Evolutionary conservation across 2,113 vertebrate genomes (phyloP).

Genomic region (Trematomus loennbergii): DNA sequence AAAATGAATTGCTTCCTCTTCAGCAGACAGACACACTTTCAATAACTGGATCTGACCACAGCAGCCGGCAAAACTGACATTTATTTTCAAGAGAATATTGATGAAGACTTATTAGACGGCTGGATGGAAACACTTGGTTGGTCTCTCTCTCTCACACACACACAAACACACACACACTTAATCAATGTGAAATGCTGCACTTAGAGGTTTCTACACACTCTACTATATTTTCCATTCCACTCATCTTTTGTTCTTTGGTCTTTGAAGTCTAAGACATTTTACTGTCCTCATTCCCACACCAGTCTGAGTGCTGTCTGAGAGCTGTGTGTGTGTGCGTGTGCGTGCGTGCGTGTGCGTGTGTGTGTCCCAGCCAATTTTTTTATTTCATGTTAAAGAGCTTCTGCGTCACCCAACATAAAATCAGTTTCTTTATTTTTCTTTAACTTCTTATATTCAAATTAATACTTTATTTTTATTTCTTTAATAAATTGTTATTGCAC

Average conservation of each 20-base stretch:
- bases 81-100: constrained; percentile 21
- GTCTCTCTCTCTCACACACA: not conserved
- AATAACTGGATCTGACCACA: not conserved
- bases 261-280: constrained; percentile 18
- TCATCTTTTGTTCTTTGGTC: not conserved
- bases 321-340: not conserved
- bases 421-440: too few relatives aligned
- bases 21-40: not conserved
- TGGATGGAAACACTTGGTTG: constrained; percentile 28
- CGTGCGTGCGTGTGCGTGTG: not conserved
- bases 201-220: not conserved
- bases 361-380: not conserved
- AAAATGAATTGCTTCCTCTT: not conserved
- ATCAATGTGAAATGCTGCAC: not conserved
- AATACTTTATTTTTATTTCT: too few relatives aligned
- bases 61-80: not conserved
- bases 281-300: not conserved
- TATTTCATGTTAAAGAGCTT: not conserved
- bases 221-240: not conserved
- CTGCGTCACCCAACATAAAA: too few relatives aligned
- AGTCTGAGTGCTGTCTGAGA: not conserved
- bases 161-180: not conserved
- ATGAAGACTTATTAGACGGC: not conserved
- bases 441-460: too few relatives aligned
- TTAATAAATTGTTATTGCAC: too few relatives aligned